These are phyloP conservation scores for Conchocele bisecta DNA, from an alignment of 2,888 invertebrate genomes.

Conservation along the genomic window DNA sequence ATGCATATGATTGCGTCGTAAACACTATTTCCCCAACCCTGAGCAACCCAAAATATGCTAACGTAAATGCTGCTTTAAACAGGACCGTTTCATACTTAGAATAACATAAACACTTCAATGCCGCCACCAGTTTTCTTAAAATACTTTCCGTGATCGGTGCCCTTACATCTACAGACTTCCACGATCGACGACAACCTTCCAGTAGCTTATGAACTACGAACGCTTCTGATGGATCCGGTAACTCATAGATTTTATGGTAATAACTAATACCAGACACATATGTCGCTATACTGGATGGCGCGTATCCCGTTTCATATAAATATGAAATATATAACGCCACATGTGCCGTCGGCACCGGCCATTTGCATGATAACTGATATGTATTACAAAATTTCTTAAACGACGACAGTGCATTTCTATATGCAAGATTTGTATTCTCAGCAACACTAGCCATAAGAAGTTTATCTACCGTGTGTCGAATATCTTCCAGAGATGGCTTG, in stretches of 20 bases:
- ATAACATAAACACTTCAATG: background rate
- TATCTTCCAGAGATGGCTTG: conserved; percentile 12
- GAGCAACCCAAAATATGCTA: conserved; percentile 18
- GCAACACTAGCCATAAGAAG: conserved; percentile 10
- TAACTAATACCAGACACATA: conserved; percentile 14
- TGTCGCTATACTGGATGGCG: background rate
- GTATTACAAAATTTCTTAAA: background rate
- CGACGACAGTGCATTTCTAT: background rate
- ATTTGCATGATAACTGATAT: background rate
- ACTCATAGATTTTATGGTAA: conserved; percentile 2
- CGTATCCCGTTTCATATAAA: background rate
- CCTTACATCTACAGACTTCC: background rate
- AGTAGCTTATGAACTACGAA: background rate
- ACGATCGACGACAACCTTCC: background rate
- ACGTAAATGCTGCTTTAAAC: conserved; percentile 7
- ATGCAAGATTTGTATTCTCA: background rate
- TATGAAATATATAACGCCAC: conserved; percentile 3
- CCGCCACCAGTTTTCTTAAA: background rate
- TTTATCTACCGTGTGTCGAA: background rate
- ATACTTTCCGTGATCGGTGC: conserved; percentile 6
- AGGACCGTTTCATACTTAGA: background rate
- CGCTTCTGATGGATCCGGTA: background rate
- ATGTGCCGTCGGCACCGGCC: conserved; percentile 4
- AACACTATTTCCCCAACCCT: conserved; percentile 10
- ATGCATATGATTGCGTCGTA: background rate